Evolutionary conservation across 2,797 vertebrate species (phyloP).

Genomic region (Parambassis ranga): DNA sequence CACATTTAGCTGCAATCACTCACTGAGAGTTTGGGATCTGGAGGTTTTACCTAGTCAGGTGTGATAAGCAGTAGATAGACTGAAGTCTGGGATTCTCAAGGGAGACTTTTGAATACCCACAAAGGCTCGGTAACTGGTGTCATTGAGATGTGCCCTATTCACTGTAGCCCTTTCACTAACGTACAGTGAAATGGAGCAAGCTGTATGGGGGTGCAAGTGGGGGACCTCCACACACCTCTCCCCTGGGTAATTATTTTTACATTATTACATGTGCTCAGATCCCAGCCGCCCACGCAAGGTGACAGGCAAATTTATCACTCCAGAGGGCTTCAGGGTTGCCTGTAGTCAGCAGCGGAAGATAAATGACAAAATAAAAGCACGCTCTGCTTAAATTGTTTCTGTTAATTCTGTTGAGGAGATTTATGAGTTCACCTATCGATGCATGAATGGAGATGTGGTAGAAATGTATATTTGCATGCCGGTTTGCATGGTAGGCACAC

Average conservation of each 20-base stretch:
- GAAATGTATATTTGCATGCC: slow-evolving; percentile 65
- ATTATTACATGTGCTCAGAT: slow-evolving; percentile 89
- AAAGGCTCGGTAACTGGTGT: slow-evolving; percentile 78
- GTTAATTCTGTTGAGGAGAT: slow-evolving; percentile 85
- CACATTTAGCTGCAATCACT: slow-evolving; percentile 53
- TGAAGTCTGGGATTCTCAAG: slow-evolving; percentile 54
- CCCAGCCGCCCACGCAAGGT: slow-evolving; percentile 79
- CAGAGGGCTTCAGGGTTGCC: slow-evolving; percentile 71
- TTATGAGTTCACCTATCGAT: slow-evolving; percentile 82
- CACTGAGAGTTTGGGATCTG: slow-evolving; percentile 58
- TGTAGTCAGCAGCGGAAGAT: slow-evolving; percentile 75
- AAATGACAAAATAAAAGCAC: slow-evolving; percentile 87
- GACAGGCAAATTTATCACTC: slow-evolving; percentile 88
- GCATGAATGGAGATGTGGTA: slow-evolving; percentile 72
- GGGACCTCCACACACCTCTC: slow-evolving; percentile 73
- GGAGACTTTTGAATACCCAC: slow-evolving; percentile 65
- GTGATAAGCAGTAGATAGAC: slow-evolving; percentile 71
- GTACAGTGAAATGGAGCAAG: slow-evolving; percentile 47
- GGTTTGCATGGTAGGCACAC: slow-evolving; percentile 54
- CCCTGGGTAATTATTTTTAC: slow-evolving; percentile 89
- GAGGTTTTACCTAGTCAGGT: slow-evolving; percentile 71
- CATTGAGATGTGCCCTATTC: slow-evolving; percentile 74
- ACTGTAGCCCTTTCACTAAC: slow-evolving; percentile 57
- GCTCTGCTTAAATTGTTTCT: slow-evolving; percentile 87
- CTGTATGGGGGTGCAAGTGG: slow-evolving; percentile 57